Percentiles rank a stretch among this genome's conserved stretches.
phyloP scores from a whole-genome alignment of 2,888 invertebrate species.

The Pammene aurita region DNA sequence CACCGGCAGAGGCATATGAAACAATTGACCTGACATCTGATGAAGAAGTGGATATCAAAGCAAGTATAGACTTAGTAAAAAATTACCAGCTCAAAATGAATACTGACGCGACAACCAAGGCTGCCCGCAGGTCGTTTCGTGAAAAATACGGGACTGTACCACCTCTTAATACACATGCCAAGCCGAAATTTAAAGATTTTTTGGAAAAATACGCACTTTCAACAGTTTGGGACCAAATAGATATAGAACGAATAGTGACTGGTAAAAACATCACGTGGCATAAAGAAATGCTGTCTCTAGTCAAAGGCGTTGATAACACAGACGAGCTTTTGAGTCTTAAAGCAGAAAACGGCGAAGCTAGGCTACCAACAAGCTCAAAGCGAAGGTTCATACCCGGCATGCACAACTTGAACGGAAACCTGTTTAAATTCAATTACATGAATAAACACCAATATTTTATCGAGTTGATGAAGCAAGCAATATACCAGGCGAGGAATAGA shows the following conservation, averaged over 20 bases:
- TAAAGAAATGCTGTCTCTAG: conserved; percentile 52
- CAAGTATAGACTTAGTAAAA: conserved; percentile 11
- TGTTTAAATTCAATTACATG: conserved; percentile 47
- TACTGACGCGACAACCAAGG: neutral
- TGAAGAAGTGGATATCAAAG: conserved; percentile 11
- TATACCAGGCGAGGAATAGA: conserved; percentile 62
- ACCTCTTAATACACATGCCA: conserved; percentile 26
- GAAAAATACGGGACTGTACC: conserved; percentile 16
- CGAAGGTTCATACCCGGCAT: conserved; percentile 51
- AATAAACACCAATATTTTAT: conserved; percentile 51
- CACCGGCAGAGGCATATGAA: neutral
- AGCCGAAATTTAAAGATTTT: conserved; percentile 51
- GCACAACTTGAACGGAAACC: rapidly evolving
- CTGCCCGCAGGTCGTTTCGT: neutral
- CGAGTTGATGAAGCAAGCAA: conserved; percentile 64
- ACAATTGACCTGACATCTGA: neutral
- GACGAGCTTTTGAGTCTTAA: conserved; percentile 57
- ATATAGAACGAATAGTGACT: conserved; percentile 45
- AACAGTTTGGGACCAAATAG: conserved; percentile 53
- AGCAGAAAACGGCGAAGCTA: conserved; percentile 50
- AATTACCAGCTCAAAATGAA: neutral
- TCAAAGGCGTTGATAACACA: conserved; percentile 53
- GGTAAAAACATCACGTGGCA: conserved; percentile 46
- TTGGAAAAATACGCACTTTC: conserved; percentile 54
- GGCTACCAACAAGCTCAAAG: conserved; percentile 44